Evolutionary conservation across 2,888 invertebrate species (phyloP).

Genomic region (Eulithis testata): DNA sequence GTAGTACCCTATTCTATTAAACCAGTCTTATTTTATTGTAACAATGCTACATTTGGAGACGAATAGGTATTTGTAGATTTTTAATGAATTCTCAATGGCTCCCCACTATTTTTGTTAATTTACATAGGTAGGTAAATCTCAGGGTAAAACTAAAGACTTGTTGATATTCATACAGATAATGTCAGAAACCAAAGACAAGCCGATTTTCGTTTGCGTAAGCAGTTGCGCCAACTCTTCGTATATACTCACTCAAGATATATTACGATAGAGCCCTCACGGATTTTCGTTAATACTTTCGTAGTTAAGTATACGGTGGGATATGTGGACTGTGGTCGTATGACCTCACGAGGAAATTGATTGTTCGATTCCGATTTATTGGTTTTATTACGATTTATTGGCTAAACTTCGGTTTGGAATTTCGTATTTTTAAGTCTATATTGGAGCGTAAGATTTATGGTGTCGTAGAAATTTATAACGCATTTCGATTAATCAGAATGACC

Average conservation of each 20-base stretch:
- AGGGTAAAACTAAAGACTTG: too few species aligned
- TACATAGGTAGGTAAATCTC: too few species aligned
- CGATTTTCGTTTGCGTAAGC: conserved; percentile 6
- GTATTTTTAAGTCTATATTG: background rate
- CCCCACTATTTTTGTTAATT: too few species aligned
- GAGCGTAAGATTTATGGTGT: conserved; percentile 12
- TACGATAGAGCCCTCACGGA: conserved; percentile 44
- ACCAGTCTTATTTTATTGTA: background rate
- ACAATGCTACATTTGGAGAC: too few species aligned
- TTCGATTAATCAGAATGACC: conserved; percentile 2
- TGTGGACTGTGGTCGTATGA: conserved; percentile 46
- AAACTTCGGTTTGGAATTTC: conserved; percentile 29
- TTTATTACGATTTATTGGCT: too few species aligned
- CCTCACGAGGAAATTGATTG: conserved; percentile 51
- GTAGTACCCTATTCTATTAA: background rate
- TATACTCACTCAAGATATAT: conserved; percentile 11
- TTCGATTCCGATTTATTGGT: conserved; percentile 39
- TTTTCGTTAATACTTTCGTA: conserved; percentile 40
- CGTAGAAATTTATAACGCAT: conserved; percentile 10
- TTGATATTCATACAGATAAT: background rate
- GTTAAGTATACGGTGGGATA: conserved; percentile 7
- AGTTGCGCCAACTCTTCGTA: background rate
- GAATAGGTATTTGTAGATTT: too few species aligned
- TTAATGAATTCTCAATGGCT: too few species aligned
- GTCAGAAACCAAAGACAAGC: background rate